Evolutionary conservation across 2,113 vertebrate species (phyloP), one percentile per base, ranked within the genome.

Genomic region (Nerophis ophidion): DNA sequence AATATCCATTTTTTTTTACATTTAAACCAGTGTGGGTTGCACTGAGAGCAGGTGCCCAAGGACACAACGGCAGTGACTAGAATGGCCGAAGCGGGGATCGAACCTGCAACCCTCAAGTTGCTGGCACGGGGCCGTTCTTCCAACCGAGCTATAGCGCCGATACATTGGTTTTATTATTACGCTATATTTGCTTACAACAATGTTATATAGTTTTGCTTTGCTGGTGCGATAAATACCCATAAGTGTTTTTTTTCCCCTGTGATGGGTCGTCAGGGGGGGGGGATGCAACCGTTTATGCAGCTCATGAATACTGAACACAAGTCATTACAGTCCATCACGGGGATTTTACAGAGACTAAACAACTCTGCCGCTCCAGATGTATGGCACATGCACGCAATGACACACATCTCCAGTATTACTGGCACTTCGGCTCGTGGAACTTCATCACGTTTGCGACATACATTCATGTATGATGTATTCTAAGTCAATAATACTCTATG

Each of bases 281-380:
- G 14, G 4, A 35, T 15, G 33, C 26, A 53, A 33, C 33, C 51
- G 35, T 53, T 53, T 35, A 53, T 34, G 33, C 15, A 15, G 51
- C 52, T 35, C 52, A 54, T 54, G 55, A 57, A 33, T 45, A 57
- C 38, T 19, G 40, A 57, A 40, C 40, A 40, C 40, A 42, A 19
- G 11, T 13, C 55, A 44, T 57, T 57, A 12, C 12, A 57, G 16
- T 33, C 40, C 54, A 48, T 44, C 40, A 45, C 34, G 13, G 45
- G 54, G 7, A 10, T 59, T 44, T 5, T 38, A 4, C 16, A 13
- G 55, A 16, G n/a, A 14, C 15, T 10, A 36, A 46, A 16, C 15
- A 16, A 48, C 14, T 47, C 26, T 40, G 35, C 48, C 45, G 8
- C 16, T 55, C 19, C 14, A 57, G 35, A 54, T 38, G 8, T 38